phyloP scores from a whole-genome alignment of 2,797 vertebrate genomes.

The Enteromius argenteus region DNA sequence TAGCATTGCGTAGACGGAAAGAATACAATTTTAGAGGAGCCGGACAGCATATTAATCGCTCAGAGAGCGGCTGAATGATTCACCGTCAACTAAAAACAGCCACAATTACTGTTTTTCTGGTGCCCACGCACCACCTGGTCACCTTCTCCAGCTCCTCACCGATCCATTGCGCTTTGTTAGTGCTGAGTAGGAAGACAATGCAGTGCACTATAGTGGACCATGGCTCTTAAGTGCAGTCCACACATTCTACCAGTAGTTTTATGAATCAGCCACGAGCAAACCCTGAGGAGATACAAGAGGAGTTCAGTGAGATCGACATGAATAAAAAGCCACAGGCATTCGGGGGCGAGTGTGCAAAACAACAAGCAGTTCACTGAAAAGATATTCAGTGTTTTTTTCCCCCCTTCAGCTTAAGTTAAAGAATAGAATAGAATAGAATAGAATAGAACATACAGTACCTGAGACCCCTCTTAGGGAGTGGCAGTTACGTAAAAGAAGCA shows the following conservation, averaged over 20 bases:
- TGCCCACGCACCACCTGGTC: slow-evolving; percentile 45
- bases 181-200: slow-evolving; percentile 2
- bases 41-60: slow-evolving; percentile 17
- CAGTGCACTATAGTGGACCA: background rate
- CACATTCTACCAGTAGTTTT: slow-evolving; percentile 14
- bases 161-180: background rate
- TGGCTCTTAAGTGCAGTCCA: background rate
- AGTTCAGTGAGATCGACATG: background rate
- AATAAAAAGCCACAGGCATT: background rate
- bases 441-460: background rate
- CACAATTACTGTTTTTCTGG: slow-evolving; percentile 37
- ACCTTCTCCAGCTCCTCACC: slow-evolving; percentile 8
- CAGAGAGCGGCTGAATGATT: slow-evolving; percentile 26
- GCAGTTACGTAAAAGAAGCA: background rate
- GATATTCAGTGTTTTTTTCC: background rate
- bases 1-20: background rate
- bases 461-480: slow-evolving; percentile 30
- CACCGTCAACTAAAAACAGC: slow-evolving; percentile 35
- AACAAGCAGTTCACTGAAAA: background rate
- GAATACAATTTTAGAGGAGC: background rate
- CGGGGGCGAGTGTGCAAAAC: background rate
- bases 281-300: background rate
- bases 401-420: background rate
- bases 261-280: slow-evolving; percentile 18
- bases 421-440: background rate